Conservation (phyloP, 2,113 vertebrate genomes). For the Zingel zingel region DNA sequence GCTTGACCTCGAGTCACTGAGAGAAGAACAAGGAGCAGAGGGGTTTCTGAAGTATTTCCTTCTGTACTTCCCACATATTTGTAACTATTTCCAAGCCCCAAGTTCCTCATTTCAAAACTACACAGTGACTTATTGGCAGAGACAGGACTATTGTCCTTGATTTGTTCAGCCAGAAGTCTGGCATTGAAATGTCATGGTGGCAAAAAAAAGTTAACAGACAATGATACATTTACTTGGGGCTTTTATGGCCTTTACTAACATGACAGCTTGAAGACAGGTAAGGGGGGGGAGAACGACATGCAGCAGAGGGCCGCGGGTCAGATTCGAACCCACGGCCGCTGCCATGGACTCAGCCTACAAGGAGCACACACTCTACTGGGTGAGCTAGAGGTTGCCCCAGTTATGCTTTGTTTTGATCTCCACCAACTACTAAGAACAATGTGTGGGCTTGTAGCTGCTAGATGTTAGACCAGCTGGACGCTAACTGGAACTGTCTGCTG, state of each 20-base stretch:
- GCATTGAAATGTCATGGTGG: not conserved
- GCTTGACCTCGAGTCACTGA: not conserved
- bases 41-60: constrained; percentile 14
- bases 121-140: constrained; percentile 6
- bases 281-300: too few species aligned
- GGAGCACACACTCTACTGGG: too few species aligned
- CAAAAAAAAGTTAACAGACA: not conserved
- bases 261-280: too few species aligned
- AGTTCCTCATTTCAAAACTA: constrained; percentile 6
- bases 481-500: not conserved
- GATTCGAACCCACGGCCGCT: too few species aligned
- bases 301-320: too few species aligned
- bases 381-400: too few species aligned
- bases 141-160: not conserved
- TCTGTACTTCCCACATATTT: not conserved
- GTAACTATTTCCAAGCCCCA: constrained; percentile 8
- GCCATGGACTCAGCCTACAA: too few species aligned
- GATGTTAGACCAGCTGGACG: not conserved
- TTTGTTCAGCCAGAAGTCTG: not conserved
- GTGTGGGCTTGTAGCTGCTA: not conserved
- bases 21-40: constrained; percentile 5
- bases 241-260: too few species aligned
- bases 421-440: not conserved
- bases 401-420: not conserved
- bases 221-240: not conserved